Base-by-base conservation (phyloP, 2,113 vertebrate genomes). In the Perccottus glenii region DNA sequence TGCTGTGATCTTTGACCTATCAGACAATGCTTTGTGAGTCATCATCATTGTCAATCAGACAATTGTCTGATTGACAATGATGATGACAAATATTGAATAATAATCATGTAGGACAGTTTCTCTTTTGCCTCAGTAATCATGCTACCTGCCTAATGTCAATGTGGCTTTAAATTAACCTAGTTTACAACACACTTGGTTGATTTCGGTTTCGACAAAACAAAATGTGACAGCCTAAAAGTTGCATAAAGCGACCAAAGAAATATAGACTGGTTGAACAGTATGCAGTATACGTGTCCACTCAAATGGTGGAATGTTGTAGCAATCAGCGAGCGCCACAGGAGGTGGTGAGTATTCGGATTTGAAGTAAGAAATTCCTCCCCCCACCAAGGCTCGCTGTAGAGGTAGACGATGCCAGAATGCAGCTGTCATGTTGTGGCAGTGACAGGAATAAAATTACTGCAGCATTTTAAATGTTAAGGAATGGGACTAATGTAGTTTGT, bases 371-470 rank as follows among this genome's bases (percentile, higher is more conserved):
- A 49, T 64, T 46, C 11, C 14, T 48, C 65, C 35, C 38, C 8
- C 55, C 38, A 7, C 11, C 3, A 27, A 64, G 43, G 5, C 45
- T 4, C 9, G 67, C 27, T 3, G 16, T 1, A 57, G 57, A 44
- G 50, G 61, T 64, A 75, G 52, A 38, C 4, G 58, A 74, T 60
- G 63, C 40, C 32, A 36, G 7, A 32, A 14, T 40, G 61, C 46
- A 62, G 50, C 57, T 64, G 69, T 73, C 50, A 40, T 55, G 12
- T 4, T 67, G 70, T 38, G 38, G 15, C 19, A 27, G 67, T 35
- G 12, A 40, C 51, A 44, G 48, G 51, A 40, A n/a, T 6, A 38
- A 75, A 38, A n/a, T n/a, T n/a, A n/a, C n/a, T n/a, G n/a, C n/a
- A n/a, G n/a, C n/a, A n/a, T n/a, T n/a, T n/a, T n/a, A n/a, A n/a